Base-by-base conservation (phyloP, 2,888 invertebrate genomes). In the Polia nebulosa region DNA sequence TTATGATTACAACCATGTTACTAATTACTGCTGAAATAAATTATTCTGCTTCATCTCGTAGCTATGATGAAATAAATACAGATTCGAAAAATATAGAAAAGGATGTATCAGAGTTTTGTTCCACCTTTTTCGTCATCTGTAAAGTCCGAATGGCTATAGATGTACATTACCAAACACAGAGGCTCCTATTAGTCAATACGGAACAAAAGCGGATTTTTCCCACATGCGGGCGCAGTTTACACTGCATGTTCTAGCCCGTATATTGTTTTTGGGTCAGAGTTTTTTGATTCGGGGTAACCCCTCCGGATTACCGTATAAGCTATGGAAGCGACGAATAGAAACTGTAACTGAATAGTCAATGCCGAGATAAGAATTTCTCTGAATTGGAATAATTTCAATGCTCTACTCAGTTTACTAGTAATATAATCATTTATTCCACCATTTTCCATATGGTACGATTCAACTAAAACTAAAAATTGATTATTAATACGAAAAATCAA, bases 141-240 rank as follows among this genome's bases (percentile, higher is more conserved):
- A 58, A 53, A 45, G 17, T 53, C 7, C 15, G 27, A 44, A 36
- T 49, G 15, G 20, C 47, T 55, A 49, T 20, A 13, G 25, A 45
- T 49, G 63, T 73, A 17, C 17, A 13, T 1, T 39, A n/a, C n/a
- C 15, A 45, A 76, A 58, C 45, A 17, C 44, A 60, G 59, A 51
- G 20, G 55, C 22, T 72, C 44, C 49, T 59, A 62, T 76, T 69
- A 49, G 47, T 69, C 49, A 72, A 58, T 51, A 44, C 44, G 5
- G 25, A 59, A 74, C 78, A 56, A 78, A 72, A 72, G 59, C 69
- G 55, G 51, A 67, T 74, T 73, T 78, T 78, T 70, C 71, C 64
- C 72, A 69, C 66, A 78, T 78, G 51, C 72, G 55, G 72, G 72
- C 15, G 5, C 55, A 49, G 58, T 49, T 58, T 58, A 41, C 34